Evolutionary conservation across 2,113 vertebrate species (phyloP), one percentile per base, ranked within the genome.

Genomic region (Uropsilus gracilis): DNA sequence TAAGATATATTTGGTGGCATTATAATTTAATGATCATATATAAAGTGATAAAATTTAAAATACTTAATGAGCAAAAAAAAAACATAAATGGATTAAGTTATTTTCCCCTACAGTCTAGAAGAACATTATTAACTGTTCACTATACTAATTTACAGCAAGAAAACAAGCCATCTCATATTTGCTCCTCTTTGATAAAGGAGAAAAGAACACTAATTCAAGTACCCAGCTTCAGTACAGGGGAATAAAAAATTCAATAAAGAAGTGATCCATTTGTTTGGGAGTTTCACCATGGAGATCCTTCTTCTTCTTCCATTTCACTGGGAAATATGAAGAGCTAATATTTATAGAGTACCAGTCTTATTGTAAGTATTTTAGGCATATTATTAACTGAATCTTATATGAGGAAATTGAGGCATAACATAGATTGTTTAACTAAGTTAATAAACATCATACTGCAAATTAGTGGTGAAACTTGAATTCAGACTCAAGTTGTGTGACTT

Each of bases 181-280:
- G 10, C 6, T 89, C 72, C 18, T 89, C 48, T 77, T 78, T 28
- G 9, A 34, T 46, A 50, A 92, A 89, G 9, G 16, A 82, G 11
- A 75, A 73, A 72, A 53, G 6, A 69, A 81, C 11, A 6, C 30
- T 64, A 73, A 48, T 24, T 57, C 2, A 76, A 76, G 2, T 44
- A 59, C 46, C 48, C 39, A 82, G 2, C 1, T 68, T 73, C 8
- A 87, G 11, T 72, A 77, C 6, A 94, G 3, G 28, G 68, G 9
- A 89, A 86, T 75, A 94, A 91, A 82, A 10, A 78, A 83, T 22
- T 46, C 50, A 46, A 87, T 61, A 71, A 6, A 84, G n/a, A 96
- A 94, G 42, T 57, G 44, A 86, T 81, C 9, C 24, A 63, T 88
- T 85, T 73, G 28, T 88, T 76, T 22, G 69, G 17, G 12, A 75